These are phyloP conservation scores for Harlomillsia oculata DNA, from an alignment of 1,140 invertebrate genomes.

Conservation along the genomic window DNA sequence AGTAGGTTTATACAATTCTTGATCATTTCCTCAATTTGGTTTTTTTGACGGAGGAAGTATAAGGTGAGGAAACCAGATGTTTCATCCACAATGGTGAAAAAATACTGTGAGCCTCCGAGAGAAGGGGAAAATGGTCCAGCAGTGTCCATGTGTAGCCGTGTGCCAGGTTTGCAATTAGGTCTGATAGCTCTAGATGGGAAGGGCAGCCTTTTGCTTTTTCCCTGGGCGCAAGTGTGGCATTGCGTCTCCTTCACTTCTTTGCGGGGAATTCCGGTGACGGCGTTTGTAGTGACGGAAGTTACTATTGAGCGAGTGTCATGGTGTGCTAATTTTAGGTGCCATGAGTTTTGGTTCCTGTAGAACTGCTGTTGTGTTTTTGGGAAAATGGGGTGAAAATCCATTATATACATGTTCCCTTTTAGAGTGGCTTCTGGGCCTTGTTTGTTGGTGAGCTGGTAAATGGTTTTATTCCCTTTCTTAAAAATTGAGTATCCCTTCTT, in stretches of 20 bases:
- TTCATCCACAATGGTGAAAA: conserved; percentile 42
- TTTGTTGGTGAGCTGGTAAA: no score
- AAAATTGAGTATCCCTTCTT: no score
- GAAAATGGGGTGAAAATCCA: background rate
- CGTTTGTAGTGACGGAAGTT: no score
- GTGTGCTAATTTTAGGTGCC: background rate
- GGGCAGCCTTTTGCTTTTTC: background rate
- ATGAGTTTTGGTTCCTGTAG: background rate
- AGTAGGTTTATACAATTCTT: conserved; percentile 39
- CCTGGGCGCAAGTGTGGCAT: background rate
- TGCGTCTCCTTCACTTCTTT: background rate
- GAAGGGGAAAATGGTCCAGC: conserved; percentile 43
- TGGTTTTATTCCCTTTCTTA: no score
- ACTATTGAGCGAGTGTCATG: no score
- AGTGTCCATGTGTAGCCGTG: conserved; percentile 39
- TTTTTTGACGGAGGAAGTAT: conserved; percentile 41
- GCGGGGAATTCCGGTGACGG: background rate
- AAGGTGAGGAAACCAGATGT: conserved; percentile 38
- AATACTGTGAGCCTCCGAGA: conserved; percentile 38
- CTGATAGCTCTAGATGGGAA: background rate
- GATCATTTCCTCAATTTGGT: conserved; percentile 38
- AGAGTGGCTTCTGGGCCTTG: no score
- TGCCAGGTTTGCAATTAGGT: conserved; percentile 18
- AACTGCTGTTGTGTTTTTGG: background rate
- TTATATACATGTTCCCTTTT: background rate